These are phyloP conservation scores for Phortica magna DNA, from an alignment of 2,888 invertebrate species.

Conservation along the genomic window DNA sequence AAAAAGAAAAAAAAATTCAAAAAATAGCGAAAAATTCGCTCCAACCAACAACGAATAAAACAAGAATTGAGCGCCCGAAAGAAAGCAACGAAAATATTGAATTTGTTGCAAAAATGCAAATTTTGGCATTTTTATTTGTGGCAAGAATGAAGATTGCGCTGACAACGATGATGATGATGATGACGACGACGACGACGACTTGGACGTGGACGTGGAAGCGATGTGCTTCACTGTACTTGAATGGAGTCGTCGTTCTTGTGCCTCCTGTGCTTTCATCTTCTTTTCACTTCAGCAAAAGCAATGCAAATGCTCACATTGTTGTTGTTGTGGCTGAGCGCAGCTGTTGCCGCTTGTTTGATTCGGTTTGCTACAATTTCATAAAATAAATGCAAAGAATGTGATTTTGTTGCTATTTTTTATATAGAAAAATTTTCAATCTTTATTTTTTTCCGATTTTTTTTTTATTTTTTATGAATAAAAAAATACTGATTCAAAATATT, in stretches of 20 bases:
- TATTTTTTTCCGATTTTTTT: too few relatives aligned
- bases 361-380: conserved; percentile 26
- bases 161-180: not conserved
- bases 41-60: not conserved
- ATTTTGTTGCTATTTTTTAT: conserved; percentile 4
- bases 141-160: too few relatives aligned
- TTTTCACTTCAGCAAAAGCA: not conserved
- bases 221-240: not conserved
- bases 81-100: conserved; percentile 60
- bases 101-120: conserved; percentile 70
- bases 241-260: not conserved
- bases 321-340: not conserved
- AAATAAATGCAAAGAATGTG: conserved; percentile 26
- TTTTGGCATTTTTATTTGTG: conserved; percentile 44
- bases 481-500: too few relatives aligned
- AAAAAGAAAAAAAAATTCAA: conserved; percentile 36
- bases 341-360: conserved; percentile 29
- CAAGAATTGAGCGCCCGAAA: not conserved
- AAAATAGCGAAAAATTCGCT: conserved; percentile 11
- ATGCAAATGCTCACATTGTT: not conserved
- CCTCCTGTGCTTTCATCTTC: not conserved
- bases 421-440: too few relatives aligned
- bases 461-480: too few relatives aligned
- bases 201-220: not conserved
- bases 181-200: not conserved